A percentile compares a stretch with the other conserved stretches of the same genome.
Conservation (phyloP, 92 coral and sea anemone species). For the Galaxea fascicularis region DNA sequence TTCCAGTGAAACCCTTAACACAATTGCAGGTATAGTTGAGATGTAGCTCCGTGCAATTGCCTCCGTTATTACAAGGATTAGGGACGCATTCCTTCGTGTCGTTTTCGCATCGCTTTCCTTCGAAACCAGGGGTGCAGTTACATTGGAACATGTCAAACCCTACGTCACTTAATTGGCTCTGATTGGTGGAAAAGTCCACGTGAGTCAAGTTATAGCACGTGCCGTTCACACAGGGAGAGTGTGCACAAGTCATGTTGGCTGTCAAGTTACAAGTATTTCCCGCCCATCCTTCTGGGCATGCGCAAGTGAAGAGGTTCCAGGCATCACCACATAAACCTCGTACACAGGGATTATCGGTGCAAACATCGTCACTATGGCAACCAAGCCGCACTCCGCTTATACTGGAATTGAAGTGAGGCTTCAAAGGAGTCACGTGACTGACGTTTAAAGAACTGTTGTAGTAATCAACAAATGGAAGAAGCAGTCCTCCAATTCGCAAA, state of each 20-base stretch:
- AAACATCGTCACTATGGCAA: constrained; percentile 88
- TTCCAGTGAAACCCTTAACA: constrained; percentile 77
- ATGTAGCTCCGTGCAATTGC: constrained; percentile 74
- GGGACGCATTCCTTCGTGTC: constrained; percentile 84
- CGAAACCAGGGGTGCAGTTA: constrained; percentile 76
- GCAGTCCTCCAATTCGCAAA: constrained; percentile 83
- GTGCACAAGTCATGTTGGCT: constrained; percentile 92
- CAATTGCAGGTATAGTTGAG: constrained; percentile 83
- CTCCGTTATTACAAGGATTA: constrained; percentile 84
- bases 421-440: constrained; percentile 76
- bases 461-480: constrained; percentile 84
- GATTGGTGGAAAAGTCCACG: constrained; percentile 60
- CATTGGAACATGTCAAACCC: constrained; percentile 80
- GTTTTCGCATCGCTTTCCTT: constrained; percentile 78
- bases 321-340: constrained; percentile 82
- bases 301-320: constrained; percentile 87
- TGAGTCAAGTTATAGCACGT: constrained; percentile 73
- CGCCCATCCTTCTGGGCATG: constrained; percentile 84
- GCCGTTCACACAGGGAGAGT: constrained; percentile 81
- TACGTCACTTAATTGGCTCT: constrained; percentile 75
- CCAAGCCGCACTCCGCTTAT: constrained; percentile 57
- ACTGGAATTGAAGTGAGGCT: constrained; percentile 76
- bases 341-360: constrained; percentile 73
- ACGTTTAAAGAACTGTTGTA: constrained; percentile 75
- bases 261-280: constrained; percentile 80